Base-by-base conservation (phyloP, 2,888 invertebrate species). In the Pammene fasciana region DNA sequence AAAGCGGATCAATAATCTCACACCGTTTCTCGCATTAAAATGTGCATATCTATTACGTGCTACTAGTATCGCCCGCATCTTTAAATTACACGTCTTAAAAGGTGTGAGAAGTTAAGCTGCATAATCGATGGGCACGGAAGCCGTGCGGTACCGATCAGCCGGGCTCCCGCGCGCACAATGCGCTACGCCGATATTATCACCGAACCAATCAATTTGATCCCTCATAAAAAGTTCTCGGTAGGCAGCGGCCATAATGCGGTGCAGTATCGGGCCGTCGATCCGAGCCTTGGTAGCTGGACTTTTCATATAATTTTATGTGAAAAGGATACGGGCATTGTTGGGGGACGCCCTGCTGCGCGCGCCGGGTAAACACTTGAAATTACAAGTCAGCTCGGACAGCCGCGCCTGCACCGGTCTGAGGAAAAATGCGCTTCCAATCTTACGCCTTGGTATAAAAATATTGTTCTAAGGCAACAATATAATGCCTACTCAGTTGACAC, bases 121-220 rank as follows among this genome's bases (percentile, higher is more conserved):
- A 82, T 82, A 85, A 83, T 84, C 78, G 76, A 78, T 77, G 78
- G 78, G 75, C 78, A 80, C 81, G 79, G 83, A 80, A 84, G 83
- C 82, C 76, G 72, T 73, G 68, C 75, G 70, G 68, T 76, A 74
- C 76, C 77, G 78, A 57, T 54, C 74, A 74, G 74, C 76, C 75
- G 55, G 36, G 77, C 76, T 72, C 73, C 75, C 74, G 76, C 75
- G 75, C 77, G 77, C 77, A 89, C 86, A 87, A 89, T 87, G 83
- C 85, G 80, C 82, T 80, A 82, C 85, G 83, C 80, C 79, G 92
- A 92, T 92, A 86, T 85, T 90, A 92, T 92, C 92, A 82, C 81
- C 83, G 83, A 88, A 90, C 92, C 90, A 91, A 92, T 92, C 92
- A 92, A 92, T 92, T 92, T 91, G 90, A 92, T 91, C 90, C 90